These are phyloP conservation scores for Lates calcarifer DNA, from an alignment of 2,113 vertebrate species.

Conservation along the genomic window DNA sequence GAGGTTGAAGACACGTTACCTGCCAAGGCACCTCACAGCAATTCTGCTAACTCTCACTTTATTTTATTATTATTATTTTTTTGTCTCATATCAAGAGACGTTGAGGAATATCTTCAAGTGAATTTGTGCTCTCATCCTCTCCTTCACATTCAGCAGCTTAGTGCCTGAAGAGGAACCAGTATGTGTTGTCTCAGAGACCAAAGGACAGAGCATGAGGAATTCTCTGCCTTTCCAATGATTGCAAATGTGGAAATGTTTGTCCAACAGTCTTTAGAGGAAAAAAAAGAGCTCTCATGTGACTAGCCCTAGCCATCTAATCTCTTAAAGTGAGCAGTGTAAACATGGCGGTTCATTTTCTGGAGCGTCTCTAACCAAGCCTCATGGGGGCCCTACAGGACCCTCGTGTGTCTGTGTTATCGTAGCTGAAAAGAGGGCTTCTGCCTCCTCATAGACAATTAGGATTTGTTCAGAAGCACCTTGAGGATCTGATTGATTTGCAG, in stretches of 20 bases:
- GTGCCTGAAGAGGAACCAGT: not conserved
- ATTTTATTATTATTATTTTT: constrained; percentile 12
- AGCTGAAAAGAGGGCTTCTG: constrained; percentile 54
- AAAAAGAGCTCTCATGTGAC: constrained; percentile 67
- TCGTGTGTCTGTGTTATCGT: constrained; percentile 48
- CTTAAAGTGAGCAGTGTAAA: constrained; percentile 75
- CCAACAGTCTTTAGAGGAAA: constrained; percentile 61
- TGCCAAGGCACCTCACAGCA: constrained; percentile 4
- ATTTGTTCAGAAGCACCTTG: constrained; percentile 60
- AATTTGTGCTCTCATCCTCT: constrained; percentile 27
- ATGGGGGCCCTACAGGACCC: constrained; percentile 49
- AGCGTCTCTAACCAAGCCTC: constrained; percentile 60
- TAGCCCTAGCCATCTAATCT: constrained; percentile 68
- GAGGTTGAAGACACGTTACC: not conserved
- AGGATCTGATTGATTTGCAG: constrained; percentile 72
- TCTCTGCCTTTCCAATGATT: constrained; percentile 35
- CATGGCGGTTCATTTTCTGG: constrained; percentile 73
- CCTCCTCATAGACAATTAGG: constrained; percentile 73
- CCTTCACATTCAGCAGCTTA: constrained; percentile 42
- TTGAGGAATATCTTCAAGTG: constrained; percentile 25
- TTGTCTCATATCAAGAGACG: constrained; percentile 18
- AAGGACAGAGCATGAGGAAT: constrained; percentile 47
- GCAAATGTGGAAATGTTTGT: constrained; percentile 69
- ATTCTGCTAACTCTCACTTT: not conserved
- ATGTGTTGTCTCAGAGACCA: constrained; percentile 49